Percentiles rank a stretch among this genome's conserved stretches.
phyloP scores from a whole-genome alignment of 2,797 vertebrate genomes.

The Urosaurus nigricauda region DNA sequence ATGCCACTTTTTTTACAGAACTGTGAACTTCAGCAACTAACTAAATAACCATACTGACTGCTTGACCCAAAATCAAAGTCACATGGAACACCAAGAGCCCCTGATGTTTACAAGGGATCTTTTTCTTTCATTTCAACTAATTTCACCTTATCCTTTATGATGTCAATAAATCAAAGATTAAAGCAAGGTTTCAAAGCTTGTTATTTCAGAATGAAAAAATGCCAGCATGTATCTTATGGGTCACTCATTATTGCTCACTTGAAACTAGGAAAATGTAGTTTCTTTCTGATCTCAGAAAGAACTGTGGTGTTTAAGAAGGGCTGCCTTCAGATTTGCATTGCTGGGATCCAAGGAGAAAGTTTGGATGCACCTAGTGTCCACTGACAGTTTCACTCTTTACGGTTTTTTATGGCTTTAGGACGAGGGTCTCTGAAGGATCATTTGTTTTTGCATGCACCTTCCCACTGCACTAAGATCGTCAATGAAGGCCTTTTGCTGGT shows the following conservation, averaged over 20 bases:
- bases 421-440: background rate
- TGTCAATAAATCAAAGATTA: background rate
- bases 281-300: background rate
- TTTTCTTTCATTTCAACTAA: background rate
- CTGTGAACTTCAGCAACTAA: background rate
- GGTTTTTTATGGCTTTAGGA: background rate
- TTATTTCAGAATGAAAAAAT: too few species aligned
- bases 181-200: background rate
- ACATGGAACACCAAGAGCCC: too few species aligned
- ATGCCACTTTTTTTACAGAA: background rate
- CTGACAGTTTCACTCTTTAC: too few species aligned
- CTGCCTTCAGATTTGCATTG: too few species aligned
- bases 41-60: background rate
- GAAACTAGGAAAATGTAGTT: background rate
- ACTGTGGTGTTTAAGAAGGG: background rate
- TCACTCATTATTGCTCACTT: too few species aligned
- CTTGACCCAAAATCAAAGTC: background rate
- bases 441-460: background rate
- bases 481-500: background rate
- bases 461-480: background rate
- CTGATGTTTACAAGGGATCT: background rate
- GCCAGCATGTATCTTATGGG: too few species aligned
- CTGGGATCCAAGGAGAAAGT: background rate
- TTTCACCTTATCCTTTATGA: background rate
- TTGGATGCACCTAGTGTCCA: background rate